A percentile compares a stretch with the other conserved stretches of the same genome.
phyloP scores from a whole-genome alignment of 2,888 invertebrate species.

The Uropetala carovei region DNA sequence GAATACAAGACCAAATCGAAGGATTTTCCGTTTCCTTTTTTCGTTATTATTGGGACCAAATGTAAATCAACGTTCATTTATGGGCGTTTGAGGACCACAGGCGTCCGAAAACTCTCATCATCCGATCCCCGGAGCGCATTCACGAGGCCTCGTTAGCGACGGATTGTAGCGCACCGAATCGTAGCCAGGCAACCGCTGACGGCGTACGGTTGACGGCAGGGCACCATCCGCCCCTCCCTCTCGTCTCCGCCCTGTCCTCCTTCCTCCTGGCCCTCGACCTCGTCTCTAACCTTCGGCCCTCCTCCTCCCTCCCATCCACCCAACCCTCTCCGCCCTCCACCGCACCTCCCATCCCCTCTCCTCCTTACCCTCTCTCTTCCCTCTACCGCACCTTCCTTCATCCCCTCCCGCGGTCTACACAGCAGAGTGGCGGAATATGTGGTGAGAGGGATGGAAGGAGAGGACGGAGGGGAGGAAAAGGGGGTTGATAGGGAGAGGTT shows the following conservation, averaged over 20 bases:
- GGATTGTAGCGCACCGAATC: conserved; percentile 50
- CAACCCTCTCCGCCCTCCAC: background rate
- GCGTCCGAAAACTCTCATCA: conserved; percentile 55
- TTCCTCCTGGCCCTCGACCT: background rate
- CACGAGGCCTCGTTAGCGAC: conserved; percentile 54
- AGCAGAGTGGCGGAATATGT: background rate
- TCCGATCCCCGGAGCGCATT: conserved; percentile 50
- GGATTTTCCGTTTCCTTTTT: background rate
- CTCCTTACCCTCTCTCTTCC: background rate
- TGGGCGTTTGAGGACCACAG: conserved; percentile 57
- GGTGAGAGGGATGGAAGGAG: background rate
- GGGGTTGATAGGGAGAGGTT: background rate
- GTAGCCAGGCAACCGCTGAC: conserved; percentile 16
- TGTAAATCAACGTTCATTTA: conserved; percentile 57
- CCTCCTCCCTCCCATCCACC: background rate
- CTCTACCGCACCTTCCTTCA: background rate
- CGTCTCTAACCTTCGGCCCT: background rate
- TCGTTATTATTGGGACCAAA: conserved; percentile 52
- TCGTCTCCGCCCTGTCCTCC: background rate
- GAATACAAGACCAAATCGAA: background rate
- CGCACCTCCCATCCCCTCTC: background rate
- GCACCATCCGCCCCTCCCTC: background rate
- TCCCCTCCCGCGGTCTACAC: background rate
- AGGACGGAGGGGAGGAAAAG: background rate
- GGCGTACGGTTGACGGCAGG: conserved; percentile 21